Evolutionary conservation across 2,797 vertebrate species (phyloP).

Genomic region (Poecilia wingei): DNA sequence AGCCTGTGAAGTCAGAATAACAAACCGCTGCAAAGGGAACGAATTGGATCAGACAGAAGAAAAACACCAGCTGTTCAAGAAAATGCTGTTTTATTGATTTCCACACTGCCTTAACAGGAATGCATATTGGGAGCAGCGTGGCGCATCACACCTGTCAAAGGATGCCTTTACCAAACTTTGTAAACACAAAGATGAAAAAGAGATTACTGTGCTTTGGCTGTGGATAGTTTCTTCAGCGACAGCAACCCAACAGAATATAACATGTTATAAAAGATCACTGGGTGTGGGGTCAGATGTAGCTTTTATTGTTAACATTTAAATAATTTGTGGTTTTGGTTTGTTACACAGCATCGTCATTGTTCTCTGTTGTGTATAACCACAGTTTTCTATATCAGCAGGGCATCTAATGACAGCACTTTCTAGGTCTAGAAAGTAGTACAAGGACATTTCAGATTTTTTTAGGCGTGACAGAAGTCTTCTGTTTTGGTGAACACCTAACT

Average conservation of each 20-base stretch:
- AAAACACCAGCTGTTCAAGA: background rate
- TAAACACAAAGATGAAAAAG: background rate
- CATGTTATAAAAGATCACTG: background rate
- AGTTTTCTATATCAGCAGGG: no score
- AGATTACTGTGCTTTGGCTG: background rate
- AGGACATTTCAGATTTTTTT: no score
- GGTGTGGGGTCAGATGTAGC: background rate
- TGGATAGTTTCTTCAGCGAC: background rate
- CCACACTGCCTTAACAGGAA: background rate
- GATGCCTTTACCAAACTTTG: constrained; percentile 2
- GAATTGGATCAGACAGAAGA: background rate
- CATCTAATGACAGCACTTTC: no score
- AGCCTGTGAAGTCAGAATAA: background rate
- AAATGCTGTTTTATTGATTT: background rate
- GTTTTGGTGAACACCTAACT: no score
- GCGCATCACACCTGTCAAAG: background rate
- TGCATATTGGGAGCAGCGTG: background rate
- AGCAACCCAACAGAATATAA: background rate
- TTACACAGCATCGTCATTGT: no score
- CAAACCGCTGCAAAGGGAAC: background rate
- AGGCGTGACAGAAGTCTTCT: no score
- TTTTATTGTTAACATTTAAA: background rate
- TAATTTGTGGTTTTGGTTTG: background rate
- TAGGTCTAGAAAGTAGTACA: no score
- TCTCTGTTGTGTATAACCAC: no score